Evolutionary conservation across 2,797 vertebrate species (phyloP), one percentile per base, ranked within the genome.

Genomic region (Falco novaeseelandiae): DNA sequence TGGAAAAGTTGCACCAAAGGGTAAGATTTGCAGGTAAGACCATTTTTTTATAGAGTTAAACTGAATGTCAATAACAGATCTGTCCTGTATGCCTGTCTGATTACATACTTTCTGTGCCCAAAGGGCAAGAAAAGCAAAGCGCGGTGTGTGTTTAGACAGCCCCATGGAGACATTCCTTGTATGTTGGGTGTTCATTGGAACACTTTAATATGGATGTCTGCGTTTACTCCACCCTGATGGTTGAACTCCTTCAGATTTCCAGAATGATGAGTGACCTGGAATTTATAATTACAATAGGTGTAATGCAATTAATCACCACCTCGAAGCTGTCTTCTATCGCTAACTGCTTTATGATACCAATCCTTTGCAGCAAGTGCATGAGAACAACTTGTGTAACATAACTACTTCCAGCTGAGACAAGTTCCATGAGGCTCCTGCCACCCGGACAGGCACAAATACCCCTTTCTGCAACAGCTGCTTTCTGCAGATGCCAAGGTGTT

Each of bases 261-360:
- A 96, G 91, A 76, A 87, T 1, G 97, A 97, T 97, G 96, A 97
- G 93, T 96, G 96, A 96, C 96, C 95, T 95, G 96, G 96, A 97
- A 96, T 97, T 96, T 90, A 69, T 93, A 95, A 96, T 97, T 96
- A 96, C 90, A 95, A 94, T 90, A 72, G 89, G 87, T 97, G 96
- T 93, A 87, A 96, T 93, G 90, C 71, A 95, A 96, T 97, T 96
- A 91, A 97, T 96, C 96, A 96, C 52, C 95, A 94, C 92, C 84
- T 82, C 19, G 5, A 77, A 90, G 91, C 85, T 95, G 93, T 34
- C 94, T 94, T 69, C 86, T 79, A 14, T 85, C 19, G 52, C 94
- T 52, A 62, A 15, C 61, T 48, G 87, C 90, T 91, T 52, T 65
- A 66, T 38, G 91, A 90, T 72, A 85, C 62, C 66, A 63, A 88